Conservation (phyloP, 2,113 vertebrate genomes). For the Dromiciops gliroides region DNA sequence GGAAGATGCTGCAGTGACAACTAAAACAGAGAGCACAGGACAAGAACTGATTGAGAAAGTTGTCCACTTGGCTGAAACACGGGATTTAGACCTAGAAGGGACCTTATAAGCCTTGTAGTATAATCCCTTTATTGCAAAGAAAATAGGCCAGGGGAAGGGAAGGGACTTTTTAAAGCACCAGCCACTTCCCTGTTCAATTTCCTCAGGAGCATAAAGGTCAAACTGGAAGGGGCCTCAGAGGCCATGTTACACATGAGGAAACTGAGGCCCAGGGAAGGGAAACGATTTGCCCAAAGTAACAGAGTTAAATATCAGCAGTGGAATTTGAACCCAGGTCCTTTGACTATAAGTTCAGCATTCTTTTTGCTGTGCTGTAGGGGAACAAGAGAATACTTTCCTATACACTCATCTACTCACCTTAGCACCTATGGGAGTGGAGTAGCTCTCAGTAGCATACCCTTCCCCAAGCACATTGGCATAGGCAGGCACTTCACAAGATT, state of each 20-base stretch:
- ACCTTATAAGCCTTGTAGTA: not conserved
- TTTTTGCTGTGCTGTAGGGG: not conserved
- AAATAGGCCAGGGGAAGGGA: not conserved
- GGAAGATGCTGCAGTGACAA: not conserved
- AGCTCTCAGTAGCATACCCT: not conserved
- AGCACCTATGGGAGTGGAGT: not conserved
- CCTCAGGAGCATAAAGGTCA: not conserved
- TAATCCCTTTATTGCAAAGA: not conserved
- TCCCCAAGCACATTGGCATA: not conserved
- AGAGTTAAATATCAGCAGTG: not conserved
- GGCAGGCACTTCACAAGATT: not conserved
- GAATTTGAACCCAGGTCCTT: not conserved
- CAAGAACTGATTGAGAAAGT: fast-evolving
- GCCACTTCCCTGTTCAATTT: not conserved
- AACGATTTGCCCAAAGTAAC: not conserved
- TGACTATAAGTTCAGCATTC: not conserved
- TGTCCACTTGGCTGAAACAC: not conserved
- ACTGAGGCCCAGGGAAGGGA: not conserved
- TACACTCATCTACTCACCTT: not conserved
- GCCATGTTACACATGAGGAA: not conserved
- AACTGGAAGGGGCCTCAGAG: not conserved
- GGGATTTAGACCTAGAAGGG: not conserved
- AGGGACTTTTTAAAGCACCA: not conserved
- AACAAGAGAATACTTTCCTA: not conserved
- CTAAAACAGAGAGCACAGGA: not conserved